Evolutionary conservation across 2,113 vertebrate species (phyloP).

Genomic region (Lagopus muta): DNA sequence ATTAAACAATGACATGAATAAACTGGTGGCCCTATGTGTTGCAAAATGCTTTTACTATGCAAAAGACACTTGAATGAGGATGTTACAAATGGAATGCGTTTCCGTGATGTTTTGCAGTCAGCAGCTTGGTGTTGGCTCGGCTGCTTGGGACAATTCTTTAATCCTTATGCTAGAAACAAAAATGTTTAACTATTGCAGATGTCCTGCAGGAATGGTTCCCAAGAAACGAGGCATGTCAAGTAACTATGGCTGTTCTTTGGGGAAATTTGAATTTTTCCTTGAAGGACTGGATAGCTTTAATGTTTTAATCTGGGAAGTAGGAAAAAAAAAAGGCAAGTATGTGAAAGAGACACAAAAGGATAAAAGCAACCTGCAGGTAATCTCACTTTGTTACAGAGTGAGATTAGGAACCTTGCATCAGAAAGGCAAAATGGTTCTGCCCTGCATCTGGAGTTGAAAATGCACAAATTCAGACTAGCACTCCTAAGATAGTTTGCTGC

Average conservation of each 20-base stretch:
- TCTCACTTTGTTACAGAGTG: background rate
- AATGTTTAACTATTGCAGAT: background rate
- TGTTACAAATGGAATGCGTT: background rate
- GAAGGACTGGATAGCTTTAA: background rate
- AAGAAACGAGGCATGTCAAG: background rate
- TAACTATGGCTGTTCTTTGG: background rate
- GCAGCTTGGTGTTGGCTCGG: background rate
- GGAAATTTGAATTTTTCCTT: background rate
- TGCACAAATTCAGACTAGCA: background rate
- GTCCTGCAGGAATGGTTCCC: background rate
- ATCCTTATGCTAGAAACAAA: background rate
- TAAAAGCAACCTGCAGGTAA: conserved; percentile 1
- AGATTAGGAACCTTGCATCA: background rate
- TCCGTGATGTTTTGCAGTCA: background rate
- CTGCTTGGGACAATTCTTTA: background rate
- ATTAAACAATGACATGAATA: background rate
- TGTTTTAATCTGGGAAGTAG: background rate
- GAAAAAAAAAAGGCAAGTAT: conserved; percentile 7
- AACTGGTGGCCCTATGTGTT: background rate
- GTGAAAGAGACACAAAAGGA: background rate
- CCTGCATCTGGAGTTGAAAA: conserved; percentile 4
- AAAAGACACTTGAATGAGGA: background rate
- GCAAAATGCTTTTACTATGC: background rate
- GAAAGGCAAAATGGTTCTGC: background rate
- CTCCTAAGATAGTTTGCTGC: conserved; percentile 1